Conservation (phyloP, 2,797 vertebrate genomes). For the Sorex maritimensis region DNA sequence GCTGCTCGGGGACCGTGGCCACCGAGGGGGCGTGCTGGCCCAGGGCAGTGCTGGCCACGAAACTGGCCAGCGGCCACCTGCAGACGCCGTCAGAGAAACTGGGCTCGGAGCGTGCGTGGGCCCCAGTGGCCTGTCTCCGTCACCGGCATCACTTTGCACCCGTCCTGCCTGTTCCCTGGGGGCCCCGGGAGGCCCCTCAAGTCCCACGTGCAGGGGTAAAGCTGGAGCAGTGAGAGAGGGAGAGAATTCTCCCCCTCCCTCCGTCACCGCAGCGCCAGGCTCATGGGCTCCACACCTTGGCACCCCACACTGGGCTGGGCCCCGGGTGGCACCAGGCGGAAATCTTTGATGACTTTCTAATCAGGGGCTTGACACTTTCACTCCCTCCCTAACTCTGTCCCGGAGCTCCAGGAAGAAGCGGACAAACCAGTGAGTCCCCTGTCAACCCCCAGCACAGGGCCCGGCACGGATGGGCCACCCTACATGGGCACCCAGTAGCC, state of each 20-base stretch:
- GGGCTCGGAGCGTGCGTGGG: not conserved
- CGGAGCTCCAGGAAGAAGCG: not conserved
- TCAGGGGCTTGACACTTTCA: not conserved
- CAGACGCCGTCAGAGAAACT: slow-evolving; percentile 4
- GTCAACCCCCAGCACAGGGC: too few relatives aligned
- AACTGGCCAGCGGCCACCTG: not conserved
- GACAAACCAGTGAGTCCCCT: too few relatives aligned
- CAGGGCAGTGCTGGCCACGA: not conserved
- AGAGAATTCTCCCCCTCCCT: not conserved
- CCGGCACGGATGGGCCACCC: too few relatives aligned
- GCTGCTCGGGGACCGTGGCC: not conserved
- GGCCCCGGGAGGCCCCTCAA: not conserved
- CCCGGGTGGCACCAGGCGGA: not conserved
- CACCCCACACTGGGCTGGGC: too few relatives aligned
- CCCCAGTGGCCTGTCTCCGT: not conserved
- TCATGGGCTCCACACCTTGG: not conserved
- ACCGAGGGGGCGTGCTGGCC: not conserved
- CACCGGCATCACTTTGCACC: slow-evolving; percentile 2
- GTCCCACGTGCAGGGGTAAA: not conserved
- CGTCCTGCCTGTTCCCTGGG: not conserved
- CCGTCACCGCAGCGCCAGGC: not conserved
- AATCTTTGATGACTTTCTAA: slow-evolving; percentile 6
- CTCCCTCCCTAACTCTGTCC: not conserved
- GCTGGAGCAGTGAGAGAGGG: not conserved
- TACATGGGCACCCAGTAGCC: not conserved